phyloP scores from a whole-genome alignment of 2,888 invertebrate species.

The Nematopogon swammerdamellus region DNA sequence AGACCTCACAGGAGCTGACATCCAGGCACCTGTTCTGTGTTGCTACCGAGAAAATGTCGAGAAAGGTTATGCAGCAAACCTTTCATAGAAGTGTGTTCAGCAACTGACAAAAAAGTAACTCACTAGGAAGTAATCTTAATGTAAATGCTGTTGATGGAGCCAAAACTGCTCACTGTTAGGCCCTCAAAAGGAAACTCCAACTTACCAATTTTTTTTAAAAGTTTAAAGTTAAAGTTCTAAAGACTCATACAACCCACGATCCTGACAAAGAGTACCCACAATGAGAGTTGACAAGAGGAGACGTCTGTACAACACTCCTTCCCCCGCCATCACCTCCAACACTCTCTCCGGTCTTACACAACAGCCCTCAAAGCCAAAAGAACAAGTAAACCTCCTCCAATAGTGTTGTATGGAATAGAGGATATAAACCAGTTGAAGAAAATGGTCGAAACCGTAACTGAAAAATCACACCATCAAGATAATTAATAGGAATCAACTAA shows the following conservation, averaged over 20 bases:
- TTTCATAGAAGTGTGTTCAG: conserved; percentile 5
- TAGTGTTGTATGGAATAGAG: conserved; percentile 20
- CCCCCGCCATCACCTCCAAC: not conserved
- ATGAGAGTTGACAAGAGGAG: too few relatives aligned
- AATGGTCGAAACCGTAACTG: not conserved
- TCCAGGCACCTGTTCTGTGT: conserved; percentile 8
- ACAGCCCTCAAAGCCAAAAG: not conserved
- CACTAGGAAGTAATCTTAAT: too few relatives aligned
- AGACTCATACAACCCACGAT: too few relatives aligned
- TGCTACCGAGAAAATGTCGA: conserved; percentile 1
- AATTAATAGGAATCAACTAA: not conserved
- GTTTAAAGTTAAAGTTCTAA: too few relatives aligned
- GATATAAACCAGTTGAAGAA: not conserved
- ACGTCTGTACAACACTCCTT: not conserved
- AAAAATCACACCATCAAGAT: not conserved
- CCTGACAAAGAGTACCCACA: too few relatives aligned
- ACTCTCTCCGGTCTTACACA: not conserved
- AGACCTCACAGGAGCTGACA: conserved; percentile 8
- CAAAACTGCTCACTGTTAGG: too few relatives aligned
- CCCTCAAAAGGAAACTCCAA: too few relatives aligned
- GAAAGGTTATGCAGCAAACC: conserved; percentile 3
- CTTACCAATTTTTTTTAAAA: too few relatives aligned
- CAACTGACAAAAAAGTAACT: not conserved
- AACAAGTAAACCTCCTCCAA: conserved; percentile 11
- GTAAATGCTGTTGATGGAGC: too few relatives aligned